A percentile compares a stretch with the other conserved stretches of the same genome.
Conservation (phyloP, 2,797 vertebrate genomes). For the Molothrus aeneus region DNA sequence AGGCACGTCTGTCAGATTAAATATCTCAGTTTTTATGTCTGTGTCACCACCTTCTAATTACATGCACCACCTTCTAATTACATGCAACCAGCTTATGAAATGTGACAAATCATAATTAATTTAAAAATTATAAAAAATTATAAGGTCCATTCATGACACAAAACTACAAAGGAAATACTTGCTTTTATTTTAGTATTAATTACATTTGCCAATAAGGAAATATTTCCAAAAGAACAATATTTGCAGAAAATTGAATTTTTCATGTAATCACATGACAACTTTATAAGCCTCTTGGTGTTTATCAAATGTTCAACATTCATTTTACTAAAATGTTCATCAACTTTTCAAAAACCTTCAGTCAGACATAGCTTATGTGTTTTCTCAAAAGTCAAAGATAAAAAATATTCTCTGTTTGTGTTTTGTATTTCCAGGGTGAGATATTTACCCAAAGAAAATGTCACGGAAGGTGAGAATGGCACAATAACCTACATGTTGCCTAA, state of each 20-base stretch:
- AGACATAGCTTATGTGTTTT: background rate
- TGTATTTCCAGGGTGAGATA: constrained; percentile 82
- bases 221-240: background rate
- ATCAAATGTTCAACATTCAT: background rate
- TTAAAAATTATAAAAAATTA: background rate
- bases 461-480: constrained; percentile 72
- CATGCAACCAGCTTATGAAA: background rate
- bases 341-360: background rate
- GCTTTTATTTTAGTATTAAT: background rate
- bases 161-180: background rate
- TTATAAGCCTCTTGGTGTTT: background rate
- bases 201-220: background rate
- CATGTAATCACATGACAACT: background rate
- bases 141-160: background rate
- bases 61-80: background rate
- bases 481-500: constrained; percentile 83
- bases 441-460: constrained; percentile 85
- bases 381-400: background rate
- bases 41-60: background rate
- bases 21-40: background rate
- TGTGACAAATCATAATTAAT: background rate
- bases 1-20: background rate
- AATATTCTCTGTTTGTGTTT: background rate
- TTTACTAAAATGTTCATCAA: background rate
- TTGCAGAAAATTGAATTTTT: background rate